Evolutionary conservation across 1,140 invertebrate genomes (phyloP), one percentile per base, ranked within the genome.

Genomic region (Drosophila lacertosa): DNA sequence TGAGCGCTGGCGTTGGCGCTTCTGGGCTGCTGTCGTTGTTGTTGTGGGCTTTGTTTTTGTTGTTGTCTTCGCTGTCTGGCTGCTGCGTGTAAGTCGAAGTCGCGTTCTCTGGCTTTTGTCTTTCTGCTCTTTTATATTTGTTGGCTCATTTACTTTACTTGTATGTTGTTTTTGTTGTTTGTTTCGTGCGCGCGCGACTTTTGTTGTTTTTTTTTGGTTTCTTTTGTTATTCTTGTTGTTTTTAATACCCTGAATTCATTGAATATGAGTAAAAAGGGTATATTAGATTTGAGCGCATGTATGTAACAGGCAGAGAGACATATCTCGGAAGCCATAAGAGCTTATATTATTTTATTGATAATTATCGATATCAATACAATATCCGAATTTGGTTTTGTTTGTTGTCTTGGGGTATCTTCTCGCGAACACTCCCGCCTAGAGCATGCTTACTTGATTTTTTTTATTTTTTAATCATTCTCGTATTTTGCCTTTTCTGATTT

Each of bases 111-210:
- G 78, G 78, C 48, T 74, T 62, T 66, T 64, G 51, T 83, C 77
- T 71, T 80, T 39, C 39, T 81, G 59, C 53, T 78, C 76, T 68
- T 68, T 83, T 55, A 51, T 59, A 51, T 39, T 77, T 82, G 59
- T 71, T 76, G 79, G 65, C 81, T 84, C 76, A 86, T 84, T 86
- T 88, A 88, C 65, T 88, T 81, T 66, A 74, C 72, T 88, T 70
- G 48, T 63, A 20, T 32, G 45, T 48, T 64, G 40, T 59, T 55
- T 47, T 69, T 37, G 35, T 15, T 66, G 69, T 73, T 48, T 81
- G 67, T 57, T 80, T 67, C 55, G 37, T 67, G 42, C 70, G 55
- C 51, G 62, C 51, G 64, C 68, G 51, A 58, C 53, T 74, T 62
- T 65, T 60, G 40, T 82, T 82, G 24, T 65, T 79, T 15, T n/a